Percentiles rank a stretch among this genome's conserved stretches.
phyloP scores from a whole-genome alignment of 2,113 vertebrate species.

The Oophaga pumilio region DNA sequence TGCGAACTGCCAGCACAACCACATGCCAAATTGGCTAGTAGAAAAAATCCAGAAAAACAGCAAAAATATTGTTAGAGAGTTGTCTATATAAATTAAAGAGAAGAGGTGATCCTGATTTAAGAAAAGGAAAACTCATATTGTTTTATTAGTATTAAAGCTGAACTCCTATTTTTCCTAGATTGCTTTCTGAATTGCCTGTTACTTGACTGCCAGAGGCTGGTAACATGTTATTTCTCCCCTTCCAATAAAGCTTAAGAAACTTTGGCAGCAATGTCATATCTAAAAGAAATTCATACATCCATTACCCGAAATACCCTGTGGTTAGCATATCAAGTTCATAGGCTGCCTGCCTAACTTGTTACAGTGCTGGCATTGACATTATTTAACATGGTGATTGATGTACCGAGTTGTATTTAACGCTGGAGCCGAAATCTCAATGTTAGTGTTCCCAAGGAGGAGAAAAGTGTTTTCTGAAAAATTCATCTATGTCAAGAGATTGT shows the following conservation, averaged over 20 bases:
- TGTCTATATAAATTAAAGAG: background rate
- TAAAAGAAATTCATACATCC: slow-evolving; percentile 23
- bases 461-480: background rate
- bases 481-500: background rate
- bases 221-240: slow-evolving; percentile 26
- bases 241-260: slow-evolving; percentile 12
- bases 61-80: background rate
- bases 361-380: slow-evolving; percentile 2
- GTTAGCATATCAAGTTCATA: slow-evolving; percentile 12
- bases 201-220: slow-evolving; percentile 23
- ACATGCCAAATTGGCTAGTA: background rate
- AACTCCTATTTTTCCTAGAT: background rate
- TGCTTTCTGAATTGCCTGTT: slow-evolving; percentile 15
- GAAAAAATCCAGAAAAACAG: background rate
- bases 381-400: slow-evolving; percentile 23
- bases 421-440: background rate
- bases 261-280: background rate
- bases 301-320: slow-evolving; percentile 28
- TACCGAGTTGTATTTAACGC: background rate
- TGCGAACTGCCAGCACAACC: background rate
- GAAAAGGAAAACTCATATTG: slow-evolving; percentile 27
- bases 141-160: slow-evolving; percentile 16
- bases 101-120: background rate
- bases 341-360: slow-evolving; percentile 18
- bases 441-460: background rate